Percentiles rank a stretch among this genome's conserved stretches.
Evolutionary conservation across 2,888 invertebrate species (phyloP).

Genomic region (Asteroscopus sphinx): DNA sequence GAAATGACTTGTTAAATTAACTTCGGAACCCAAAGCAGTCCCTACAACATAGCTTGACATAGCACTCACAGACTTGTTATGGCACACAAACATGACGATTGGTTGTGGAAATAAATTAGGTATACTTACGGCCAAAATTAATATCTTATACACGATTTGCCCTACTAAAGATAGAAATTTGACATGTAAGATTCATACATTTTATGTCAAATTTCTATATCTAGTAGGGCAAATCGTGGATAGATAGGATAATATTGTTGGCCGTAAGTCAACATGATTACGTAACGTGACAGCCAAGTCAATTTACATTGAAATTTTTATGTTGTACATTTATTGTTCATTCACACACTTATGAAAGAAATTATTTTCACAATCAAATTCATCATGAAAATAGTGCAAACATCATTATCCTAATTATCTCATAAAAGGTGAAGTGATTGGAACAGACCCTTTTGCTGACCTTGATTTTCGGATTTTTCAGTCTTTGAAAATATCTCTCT

Average conservation of each 20-base stretch:
- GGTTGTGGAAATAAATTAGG: slow-evolving; percentile 42
- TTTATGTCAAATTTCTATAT: no score
- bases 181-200: no score
- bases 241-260: no score
- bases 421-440: slow-evolving; percentile 66
- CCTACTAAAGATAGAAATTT: no score
- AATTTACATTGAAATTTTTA: neutral
- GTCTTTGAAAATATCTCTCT: slow-evolving; percentile 98
- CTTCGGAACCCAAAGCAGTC: slow-evolving; percentile 34
- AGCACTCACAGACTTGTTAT: slow-evolving; percentile 4
- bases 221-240: no score
- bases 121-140: no score
- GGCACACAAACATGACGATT: slow-evolving; percentile 38
- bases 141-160: no score
- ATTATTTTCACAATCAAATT: slow-evolving; percentile 24
- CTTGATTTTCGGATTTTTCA: slow-evolving; percentile 96
- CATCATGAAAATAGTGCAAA: slow-evolving; percentile 19
- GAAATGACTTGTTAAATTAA: slow-evolving; percentile 8
- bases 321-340: neutral
- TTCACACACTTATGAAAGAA: slow-evolving; percentile 1
- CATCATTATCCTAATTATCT: slow-evolving; percentile 36
- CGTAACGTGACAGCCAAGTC: neutral
- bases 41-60: slow-evolving; percentile 30
- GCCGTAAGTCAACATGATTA: slow-evolving; percentile 3
- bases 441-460: slow-evolving; percentile 90